Evolutionary conservation across 2,113 vertebrate species (phyloP).

Genomic region (Cygnus atratus): DNA sequence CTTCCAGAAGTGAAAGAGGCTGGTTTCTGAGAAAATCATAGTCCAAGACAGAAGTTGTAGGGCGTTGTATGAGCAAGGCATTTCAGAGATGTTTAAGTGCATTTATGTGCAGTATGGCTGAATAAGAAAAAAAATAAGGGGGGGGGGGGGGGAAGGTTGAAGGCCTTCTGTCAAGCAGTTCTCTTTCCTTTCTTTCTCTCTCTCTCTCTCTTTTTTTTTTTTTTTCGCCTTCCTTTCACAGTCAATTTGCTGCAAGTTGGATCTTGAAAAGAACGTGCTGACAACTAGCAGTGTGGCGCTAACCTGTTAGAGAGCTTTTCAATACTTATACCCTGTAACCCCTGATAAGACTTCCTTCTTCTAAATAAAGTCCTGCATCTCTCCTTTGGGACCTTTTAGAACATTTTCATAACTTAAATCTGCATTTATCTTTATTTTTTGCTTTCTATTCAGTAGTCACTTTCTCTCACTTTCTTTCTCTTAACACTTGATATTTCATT

Average conservation of each 20-base stretch:
- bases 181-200: background rate
- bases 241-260: conserved; percentile 65
- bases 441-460: background rate
- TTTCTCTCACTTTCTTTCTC: background rate
- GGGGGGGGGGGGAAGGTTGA: background rate
- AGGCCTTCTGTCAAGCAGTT: conserved; percentile 46
- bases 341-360: conserved; percentile 21
- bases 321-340: conserved; percentile 62
- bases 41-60: conserved; percentile 38
- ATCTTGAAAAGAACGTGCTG: conserved; percentile 61
- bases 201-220: background rate
- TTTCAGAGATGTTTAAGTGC: conserved; percentile 44
- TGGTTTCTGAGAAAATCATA: conserved; percentile 59
- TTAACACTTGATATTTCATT: background rate
- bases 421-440: background rate
- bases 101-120: conserved; percentile 36
- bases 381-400: conserved; percentile 26
- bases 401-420: background rate
- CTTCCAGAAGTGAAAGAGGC: background rate
- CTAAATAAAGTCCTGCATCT: background rate
- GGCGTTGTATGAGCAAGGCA: background rate
- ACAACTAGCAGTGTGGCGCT: conserved; percentile 54
- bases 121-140: background rate
- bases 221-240: conserved; percentile 14
- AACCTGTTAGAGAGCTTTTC: conserved; percentile 68